Evolutionary conservation across 2,888 invertebrate genomes (phyloP).

Genomic region (Cordilura impudica): DNA sequence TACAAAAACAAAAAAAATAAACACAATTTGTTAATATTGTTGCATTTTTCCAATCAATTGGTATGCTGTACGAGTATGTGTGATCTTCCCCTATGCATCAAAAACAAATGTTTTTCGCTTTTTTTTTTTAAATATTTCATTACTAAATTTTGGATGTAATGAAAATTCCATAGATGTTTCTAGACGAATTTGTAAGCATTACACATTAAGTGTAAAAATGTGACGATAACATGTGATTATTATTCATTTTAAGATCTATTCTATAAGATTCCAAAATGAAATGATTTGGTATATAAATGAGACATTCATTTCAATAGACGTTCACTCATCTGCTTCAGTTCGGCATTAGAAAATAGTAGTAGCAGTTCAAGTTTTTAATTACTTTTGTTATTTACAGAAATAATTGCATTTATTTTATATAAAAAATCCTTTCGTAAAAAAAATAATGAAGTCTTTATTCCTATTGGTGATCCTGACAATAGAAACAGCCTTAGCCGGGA

Average conservation of each 20-base stretch:
- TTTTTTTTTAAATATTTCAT: conserved; percentile 27
- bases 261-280: too few relatives aligned
- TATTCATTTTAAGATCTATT: not conserved
- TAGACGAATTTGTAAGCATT: conserved; percentile 35
- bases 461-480: conserved; percentile 68
- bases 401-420: not conserved
- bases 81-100: conserved; percentile 12
- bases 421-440: not conserved
- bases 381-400: not conserved
- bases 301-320: conserved; percentile 50
- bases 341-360: conserved; percentile 58
- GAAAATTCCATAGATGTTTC: conserved; percentile 49
- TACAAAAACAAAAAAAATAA: conserved; percentile 12
- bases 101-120: too few relatives aligned
- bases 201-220: conserved; percentile 16
- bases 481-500: conserved; percentile 67
- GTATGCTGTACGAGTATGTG: not conserved
- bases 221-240: conserved; percentile 40
- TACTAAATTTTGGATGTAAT: conserved; percentile 38
- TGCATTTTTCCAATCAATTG: conserved; percentile 9
- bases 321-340: conserved; percentile 67
- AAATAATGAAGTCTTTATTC: conserved; percentile 29
- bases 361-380: conserved; percentile 9
- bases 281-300: conserved; percentile 66
- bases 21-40: conserved; percentile 29